These are phyloP conservation scores for Pachymerium ferrugineum DNA, from an alignment of 2,888 invertebrate genomes.

Conservation along the genomic window DNA sequence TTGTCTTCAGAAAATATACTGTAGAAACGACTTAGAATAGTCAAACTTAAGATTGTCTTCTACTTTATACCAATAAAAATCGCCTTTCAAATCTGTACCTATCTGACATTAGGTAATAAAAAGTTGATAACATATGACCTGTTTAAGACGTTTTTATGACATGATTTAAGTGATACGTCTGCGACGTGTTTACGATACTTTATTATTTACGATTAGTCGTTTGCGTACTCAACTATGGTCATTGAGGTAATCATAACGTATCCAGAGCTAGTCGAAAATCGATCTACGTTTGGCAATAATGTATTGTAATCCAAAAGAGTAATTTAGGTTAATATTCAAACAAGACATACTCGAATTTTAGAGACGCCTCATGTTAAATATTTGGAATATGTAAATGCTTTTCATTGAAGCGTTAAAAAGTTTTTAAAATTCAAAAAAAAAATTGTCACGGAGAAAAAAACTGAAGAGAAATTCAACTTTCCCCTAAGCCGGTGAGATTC, in stretches of 20 bases:
- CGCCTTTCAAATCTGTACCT: too few relatives aligned
- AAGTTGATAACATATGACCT: not conserved
- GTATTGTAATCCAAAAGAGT: too few relatives aligned
- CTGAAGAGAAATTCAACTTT: too few relatives aligned
- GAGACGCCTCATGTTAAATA: too few relatives aligned
- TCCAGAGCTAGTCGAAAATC: not conserved
- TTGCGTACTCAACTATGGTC: not conserved
- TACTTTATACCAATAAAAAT: too few relatives aligned
- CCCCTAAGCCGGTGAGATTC: not conserved
- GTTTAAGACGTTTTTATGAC: not conserved
- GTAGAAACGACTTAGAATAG: too few relatives aligned
- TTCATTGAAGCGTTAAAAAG: not conserved
- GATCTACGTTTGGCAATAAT: not conserved
- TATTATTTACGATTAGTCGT: conserved; percentile 1
- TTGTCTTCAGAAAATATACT: too few relatives aligned
- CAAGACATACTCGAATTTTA: too few relatives aligned
- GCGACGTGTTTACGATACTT: not conserved
- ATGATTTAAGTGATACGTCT: not conserved
- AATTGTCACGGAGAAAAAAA: not conserved
- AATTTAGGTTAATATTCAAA: too few relatives aligned
- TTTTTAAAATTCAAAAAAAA: not conserved
- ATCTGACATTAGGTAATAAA: not conserved
- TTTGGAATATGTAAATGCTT: too few relatives aligned
- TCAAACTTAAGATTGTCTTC: too few relatives aligned
- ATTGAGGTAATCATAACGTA: not conserved